Evolutionary conservation across 2,888 invertebrate genomes (phyloP).

Genomic region (Atrina japonica): DNA sequence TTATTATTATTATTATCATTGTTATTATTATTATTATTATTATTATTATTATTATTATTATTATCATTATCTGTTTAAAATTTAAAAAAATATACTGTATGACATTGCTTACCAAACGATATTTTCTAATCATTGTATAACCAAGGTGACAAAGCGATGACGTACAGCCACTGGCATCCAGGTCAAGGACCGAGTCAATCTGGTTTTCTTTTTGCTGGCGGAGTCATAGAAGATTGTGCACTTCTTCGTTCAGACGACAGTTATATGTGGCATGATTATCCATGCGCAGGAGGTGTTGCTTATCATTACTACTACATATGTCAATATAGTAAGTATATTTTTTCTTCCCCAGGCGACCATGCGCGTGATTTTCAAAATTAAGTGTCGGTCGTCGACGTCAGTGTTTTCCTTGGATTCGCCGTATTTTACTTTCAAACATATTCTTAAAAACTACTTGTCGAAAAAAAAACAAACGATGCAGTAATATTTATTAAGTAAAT

Average conservation of each 20-base stretch:
- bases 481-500: too few relatives aligned
- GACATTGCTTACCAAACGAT: neutral
- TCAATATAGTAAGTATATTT: constrained; percentile 57
- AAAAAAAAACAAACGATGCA: too few relatives aligned
- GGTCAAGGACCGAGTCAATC: constrained; percentile 57
- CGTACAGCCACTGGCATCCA: constrained; percentile 59
- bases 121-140: neutral
- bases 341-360: constrained; percentile 2
- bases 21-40: too few relatives aligned
- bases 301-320: constrained; percentile 59
- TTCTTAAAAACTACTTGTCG: too few relatives aligned
- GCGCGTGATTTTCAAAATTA: too few relatives aligned
- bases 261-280: constrained; percentile 62
- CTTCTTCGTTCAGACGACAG: constrained; percentile 52
- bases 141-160: constrained; percentile 30
- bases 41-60: too few relatives aligned
- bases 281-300: constrained; percentile 49
- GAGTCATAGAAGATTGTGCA: constrained; percentile 58
- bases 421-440: too few relatives aligned
- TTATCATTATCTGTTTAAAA: too few relatives aligned
- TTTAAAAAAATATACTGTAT: too few relatives aligned
- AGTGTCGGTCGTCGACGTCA: too few relatives aligned
- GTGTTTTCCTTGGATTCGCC: too few relatives aligned
- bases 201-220: constrained; percentile 48
- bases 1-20: too few relatives aligned